Evolutionary conservation across 2,797 vertebrate genomes (phyloP).

Genomic region (Phoebastria nigripes): DNA sequence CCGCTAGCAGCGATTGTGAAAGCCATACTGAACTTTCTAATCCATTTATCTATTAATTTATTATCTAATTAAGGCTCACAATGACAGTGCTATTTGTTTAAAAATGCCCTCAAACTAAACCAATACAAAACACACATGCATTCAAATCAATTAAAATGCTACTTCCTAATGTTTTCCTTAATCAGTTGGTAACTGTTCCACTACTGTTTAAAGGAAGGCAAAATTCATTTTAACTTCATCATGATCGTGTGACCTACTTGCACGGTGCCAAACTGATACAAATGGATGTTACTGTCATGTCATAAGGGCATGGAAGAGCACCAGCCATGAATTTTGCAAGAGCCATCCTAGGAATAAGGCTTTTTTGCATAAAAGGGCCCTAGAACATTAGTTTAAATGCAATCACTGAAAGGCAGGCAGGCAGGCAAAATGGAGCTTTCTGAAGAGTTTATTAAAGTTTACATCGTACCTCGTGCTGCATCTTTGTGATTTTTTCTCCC

Average conservation of each 20-base stretch:
- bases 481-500: neutral
- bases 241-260: conserved; percentile 25
- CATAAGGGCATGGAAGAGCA: conserved; percentile 27
- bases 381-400: neutral
- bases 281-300: conserved; percentile 50
- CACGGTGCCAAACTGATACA: conserved; percentile 31
- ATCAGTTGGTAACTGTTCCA: conserved; percentile 60
- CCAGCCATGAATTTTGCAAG: conserved; percentile 56
- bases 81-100: conserved; percentile 75
- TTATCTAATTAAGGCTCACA: conserved; percentile 76
- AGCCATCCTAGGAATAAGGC: neutral
- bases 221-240: conserved; percentile 54
- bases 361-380: conserved; percentile 13
- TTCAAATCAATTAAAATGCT: conserved; percentile 72
- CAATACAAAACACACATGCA: conserved; percentile 63
- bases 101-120: conserved; percentile 75
- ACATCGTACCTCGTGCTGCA: rapidly evolving
- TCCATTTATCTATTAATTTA: conserved; percentile 81
- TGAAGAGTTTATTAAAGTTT: neutral
- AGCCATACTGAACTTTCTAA: conserved; percentile 65
- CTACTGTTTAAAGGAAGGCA: neutral
- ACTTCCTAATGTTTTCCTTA: conserved; percentile 66
- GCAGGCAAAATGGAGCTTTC: neutral
- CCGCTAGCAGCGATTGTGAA: conserved; percentile 21
- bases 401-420: neutral